These are phyloP conservation scores for Fratercula arctica DNA, from an alignment of 2,797 vertebrate genomes.

Conservation along the genomic window DNA sequence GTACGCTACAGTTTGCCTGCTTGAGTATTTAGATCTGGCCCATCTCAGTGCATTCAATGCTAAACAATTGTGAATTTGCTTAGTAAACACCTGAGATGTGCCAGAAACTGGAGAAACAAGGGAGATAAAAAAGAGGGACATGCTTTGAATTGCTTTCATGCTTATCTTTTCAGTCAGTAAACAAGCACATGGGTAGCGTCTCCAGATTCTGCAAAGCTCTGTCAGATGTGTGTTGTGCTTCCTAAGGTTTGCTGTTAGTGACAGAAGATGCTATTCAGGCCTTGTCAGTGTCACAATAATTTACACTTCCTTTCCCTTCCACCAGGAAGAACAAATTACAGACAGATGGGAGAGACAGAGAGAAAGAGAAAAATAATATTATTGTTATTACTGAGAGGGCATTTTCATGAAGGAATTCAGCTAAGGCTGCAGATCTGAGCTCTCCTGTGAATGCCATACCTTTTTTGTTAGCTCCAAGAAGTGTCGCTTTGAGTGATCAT, in stretches of 20 bases:
- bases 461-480: not conserved
- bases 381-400: not conserved
- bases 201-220: not conserved
- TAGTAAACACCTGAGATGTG: not conserved
- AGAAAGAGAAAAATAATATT: not conserved
- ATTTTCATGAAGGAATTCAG: not conserved
- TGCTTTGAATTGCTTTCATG: not conserved
- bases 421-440: not conserved
- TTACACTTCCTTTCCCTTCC: not conserved
- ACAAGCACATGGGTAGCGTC: not conserved
- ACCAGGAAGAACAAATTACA: not conserved
- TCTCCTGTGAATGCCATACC: not conserved
- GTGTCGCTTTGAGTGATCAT: not conserved
- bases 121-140: not conserved
- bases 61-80: not conserved
- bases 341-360: not conserved
- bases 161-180: not conserved
- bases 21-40: not conserved
- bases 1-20: not conserved
- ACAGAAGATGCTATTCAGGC: not conserved
- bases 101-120: not conserved
- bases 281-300: not conserved
- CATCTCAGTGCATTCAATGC: not conserved
- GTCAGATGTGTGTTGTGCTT: not conserved
- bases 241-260: not conserved